These are phyloP conservation scores for Gallinago undulata DNA, from an alignment of 2,113 vertebrate genomes.

Conservation along the genomic window DNA sequence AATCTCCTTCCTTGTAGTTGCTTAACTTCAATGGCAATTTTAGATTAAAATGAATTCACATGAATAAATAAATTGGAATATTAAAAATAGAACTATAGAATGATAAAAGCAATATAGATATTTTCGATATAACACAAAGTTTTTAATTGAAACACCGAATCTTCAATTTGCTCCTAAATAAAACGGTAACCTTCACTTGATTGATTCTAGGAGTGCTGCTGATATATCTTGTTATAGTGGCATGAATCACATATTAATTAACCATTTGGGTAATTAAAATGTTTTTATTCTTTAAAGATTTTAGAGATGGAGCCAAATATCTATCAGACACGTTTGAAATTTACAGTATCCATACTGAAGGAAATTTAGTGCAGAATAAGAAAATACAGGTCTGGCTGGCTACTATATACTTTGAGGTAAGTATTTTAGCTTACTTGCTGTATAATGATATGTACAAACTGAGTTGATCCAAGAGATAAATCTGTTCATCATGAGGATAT, in stretches of 20 bases:
- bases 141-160: slow-evolving; percentile 50
- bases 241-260: slow-evolving; percentile 58
- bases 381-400: slow-evolving; percentile 42
- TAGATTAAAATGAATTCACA: slow-evolving; percentile 14
- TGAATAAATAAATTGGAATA: slow-evolving; percentile 27
- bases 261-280: slow-evolving; percentile 73
- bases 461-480: slow-evolving; percentile 40
- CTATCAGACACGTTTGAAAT: slow-evolving; percentile 54
- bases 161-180: slow-evolving; percentile 66
- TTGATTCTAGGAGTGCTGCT: slow-evolving; percentile 67
- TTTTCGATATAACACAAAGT: slow-evolving; percentile 6
- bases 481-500: slow-evolving; percentile 49
- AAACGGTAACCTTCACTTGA: slow-evolving; percentile 68
- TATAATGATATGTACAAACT: slow-evolving; percentile 33
- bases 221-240: slow-evolving; percentile 50
- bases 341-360: slow-evolving; percentile 58
- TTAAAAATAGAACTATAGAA: slow-evolving; percentile 33
- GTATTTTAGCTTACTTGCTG: slow-evolving; percentile 54
- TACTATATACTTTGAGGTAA: slow-evolving; percentile 38
- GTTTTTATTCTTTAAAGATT: slow-evolving; percentile 76
- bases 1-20: background rate
- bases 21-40: background rate
- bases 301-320: slow-evolving; percentile 69
- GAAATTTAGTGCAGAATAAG: slow-evolving; percentile 57
- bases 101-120: slow-evolving; percentile 44